Evolutionary conservation across 2,797 vertebrate species (phyloP), one percentile per base, ranked within the genome.

Genomic region (Gobionotothen gibberifrons): DNA sequence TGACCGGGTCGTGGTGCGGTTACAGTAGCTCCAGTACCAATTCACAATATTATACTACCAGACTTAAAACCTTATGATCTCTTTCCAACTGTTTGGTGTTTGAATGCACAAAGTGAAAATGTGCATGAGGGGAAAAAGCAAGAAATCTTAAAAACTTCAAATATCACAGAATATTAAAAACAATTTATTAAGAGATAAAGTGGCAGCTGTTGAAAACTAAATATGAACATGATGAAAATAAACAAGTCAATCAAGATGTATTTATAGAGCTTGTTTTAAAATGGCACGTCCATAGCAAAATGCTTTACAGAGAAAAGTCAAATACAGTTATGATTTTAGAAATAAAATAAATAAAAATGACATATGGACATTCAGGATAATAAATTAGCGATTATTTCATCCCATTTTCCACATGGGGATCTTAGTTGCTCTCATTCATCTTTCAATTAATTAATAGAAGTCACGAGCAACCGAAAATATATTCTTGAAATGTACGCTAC

Each of bases 1-100:
- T 49, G 48, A 65, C 60, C 10, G 1, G 52, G 57, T 77, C 26
- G 47, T 64, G 76, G 71, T 83, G 65, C 44, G 26, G 78, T 85
- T 77, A 86, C 72, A 68, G 59, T 68, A 59, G 70, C 57, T 69
- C 2, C 53, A 42, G 13, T 49, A 21, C 11, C 52, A 48, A 43
- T 55, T 60, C 19, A 56, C 5, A 17, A 10, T 15, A 17, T n/a
- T 49, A n/a, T 15, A n/a, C 19, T 17, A 11, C 7, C 8, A 14
- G 6, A 39, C 42, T n/a, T 0, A 46, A 53, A 71, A 3, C 14
- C 15, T n/a, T 19, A 55, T 15, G 26, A 15, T 19, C 12, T 19
- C 6, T 9, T 19, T 7, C 9, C 10, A 14, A 9, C 10, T 48
- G 8, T 15, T 36, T 36, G 32, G 32, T 36, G 9, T 36, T 36